Evolutionary conservation across 2,113 vertebrate genomes (phyloP).

Genomic region (Pogonocichla stellata): DNA sequence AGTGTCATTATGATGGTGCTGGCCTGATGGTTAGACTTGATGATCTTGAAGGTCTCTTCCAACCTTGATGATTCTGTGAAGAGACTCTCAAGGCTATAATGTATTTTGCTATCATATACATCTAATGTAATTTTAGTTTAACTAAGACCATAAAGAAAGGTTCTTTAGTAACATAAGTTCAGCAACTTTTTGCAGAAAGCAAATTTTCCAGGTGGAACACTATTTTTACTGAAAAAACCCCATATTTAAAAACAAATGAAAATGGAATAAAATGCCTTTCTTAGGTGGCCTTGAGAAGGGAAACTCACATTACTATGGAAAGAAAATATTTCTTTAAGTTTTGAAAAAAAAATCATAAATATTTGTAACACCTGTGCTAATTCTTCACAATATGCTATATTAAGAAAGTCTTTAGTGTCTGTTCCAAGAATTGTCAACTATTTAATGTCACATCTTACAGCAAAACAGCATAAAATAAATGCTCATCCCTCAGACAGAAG

Average conservation of each 20-base stretch:
- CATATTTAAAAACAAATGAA: fast-evolving
- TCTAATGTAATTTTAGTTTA: background rate
- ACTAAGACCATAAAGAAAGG: background rate
- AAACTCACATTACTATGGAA: background rate
- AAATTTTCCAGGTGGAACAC: background rate
- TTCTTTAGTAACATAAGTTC: background rate
- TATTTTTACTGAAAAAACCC: background rate
- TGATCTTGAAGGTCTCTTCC: background rate
- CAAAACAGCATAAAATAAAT: background rate
- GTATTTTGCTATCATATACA: background rate
- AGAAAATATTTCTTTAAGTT: background rate
- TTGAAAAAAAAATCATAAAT: background rate
- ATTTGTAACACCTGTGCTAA: background rate
- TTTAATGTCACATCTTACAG: background rate
- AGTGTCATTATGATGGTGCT: background rate
- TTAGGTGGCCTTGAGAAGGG: background rate
- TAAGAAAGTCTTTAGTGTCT: background rate
- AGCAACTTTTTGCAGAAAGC: background rate
- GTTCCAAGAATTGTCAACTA: background rate
- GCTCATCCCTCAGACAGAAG: background rate
- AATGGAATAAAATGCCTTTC: background rate
- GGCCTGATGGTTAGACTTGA: background rate
- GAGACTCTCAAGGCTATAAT: background rate
- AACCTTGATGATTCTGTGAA: background rate
- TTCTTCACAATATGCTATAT: background rate